phyloP scores from a whole-genome alignment of 2,113 vertebrate species.

The Mungos mungo region DNA sequence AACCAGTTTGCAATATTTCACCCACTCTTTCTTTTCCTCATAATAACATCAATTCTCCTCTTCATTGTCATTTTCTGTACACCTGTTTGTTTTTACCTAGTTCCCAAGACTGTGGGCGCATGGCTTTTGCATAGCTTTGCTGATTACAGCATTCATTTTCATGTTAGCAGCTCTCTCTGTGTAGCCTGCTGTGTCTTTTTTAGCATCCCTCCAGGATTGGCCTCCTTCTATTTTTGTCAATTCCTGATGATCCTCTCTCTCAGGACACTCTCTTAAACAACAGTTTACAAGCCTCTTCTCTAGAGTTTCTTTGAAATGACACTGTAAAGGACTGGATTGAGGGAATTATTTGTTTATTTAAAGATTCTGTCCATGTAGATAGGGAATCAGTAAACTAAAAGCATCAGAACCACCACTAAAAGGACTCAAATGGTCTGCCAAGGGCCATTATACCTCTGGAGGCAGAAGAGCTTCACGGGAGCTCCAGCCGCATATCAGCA shows the following conservation, averaged over 20 bases:
- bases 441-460: constrained; percentile 82
- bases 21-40: neutral
- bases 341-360: constrained; percentile 86
- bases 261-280: constrained; percentile 77
- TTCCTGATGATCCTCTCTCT: constrained; percentile 69
- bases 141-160: constrained; percentile 43
- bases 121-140: accelerated
- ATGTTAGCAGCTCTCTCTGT: constrained; percentile 81
- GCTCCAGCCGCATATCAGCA: constrained; percentile 83
- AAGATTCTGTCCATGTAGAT: constrained; percentile 89
- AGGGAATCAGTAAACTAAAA: constrained; percentile 90
- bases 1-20: neutral
- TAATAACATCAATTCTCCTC: neutral
- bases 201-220: neutral
- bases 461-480: constrained; percentile 75
- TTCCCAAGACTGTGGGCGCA: neutral
- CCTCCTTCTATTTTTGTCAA: constrained; percentile 32
- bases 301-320: constrained; percentile 88
- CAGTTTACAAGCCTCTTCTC: constrained; percentile 85
- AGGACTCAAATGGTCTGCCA: constrained; percentile 86
- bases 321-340: constrained; percentile 92
- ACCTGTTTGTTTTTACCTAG: neutral
- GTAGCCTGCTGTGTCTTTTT: constrained; percentile 75
- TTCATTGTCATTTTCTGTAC: neutral
- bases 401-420: constrained; percentile 89